Evolutionary conservation across 2,113 vertebrate genomes (phyloP).

Genomic region (Hypocryptadius cinnamomeus): DNA sequence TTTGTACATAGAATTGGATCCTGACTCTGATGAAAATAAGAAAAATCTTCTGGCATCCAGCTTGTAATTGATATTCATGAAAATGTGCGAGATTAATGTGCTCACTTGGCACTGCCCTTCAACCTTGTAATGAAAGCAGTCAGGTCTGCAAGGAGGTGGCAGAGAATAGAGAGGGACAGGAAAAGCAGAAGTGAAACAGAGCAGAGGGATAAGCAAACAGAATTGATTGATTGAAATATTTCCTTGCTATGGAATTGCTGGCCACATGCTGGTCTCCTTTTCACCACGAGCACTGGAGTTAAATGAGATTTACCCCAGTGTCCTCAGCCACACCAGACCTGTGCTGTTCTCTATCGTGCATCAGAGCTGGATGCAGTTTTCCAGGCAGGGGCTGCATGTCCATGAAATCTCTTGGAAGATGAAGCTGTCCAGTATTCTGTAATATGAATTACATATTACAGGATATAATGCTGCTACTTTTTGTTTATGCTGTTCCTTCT

Average conservation of each 20-base stretch:
- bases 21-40: neutral
- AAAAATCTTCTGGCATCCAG: constrained; percentile 1
- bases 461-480: neutral
- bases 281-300: neutral
- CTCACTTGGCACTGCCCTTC: constrained; percentile 2
- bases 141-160: neutral
- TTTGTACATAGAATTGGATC: neutral
- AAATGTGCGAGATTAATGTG: constrained; percentile 33
- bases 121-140: neutral
- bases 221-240: neutral
- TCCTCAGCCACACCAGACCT: neutral
- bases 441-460: too few relatives aligned
- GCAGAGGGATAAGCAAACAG: neutral
- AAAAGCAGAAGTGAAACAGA: neutral
- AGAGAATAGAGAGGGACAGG: neutral
- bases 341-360: fast-evolving
- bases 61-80: constrained; percentile 29
- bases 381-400: neutral
- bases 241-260: neutral
- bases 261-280: neutral
- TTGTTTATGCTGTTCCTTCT: neutral
- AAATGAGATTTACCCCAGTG: neutral
- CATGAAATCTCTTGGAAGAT: neutral
- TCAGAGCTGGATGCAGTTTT: neutral
- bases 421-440: neutral